phyloP scores from a whole-genome alignment of 2,113 vertebrate genomes.

The Nansenia antarctica region DNA sequence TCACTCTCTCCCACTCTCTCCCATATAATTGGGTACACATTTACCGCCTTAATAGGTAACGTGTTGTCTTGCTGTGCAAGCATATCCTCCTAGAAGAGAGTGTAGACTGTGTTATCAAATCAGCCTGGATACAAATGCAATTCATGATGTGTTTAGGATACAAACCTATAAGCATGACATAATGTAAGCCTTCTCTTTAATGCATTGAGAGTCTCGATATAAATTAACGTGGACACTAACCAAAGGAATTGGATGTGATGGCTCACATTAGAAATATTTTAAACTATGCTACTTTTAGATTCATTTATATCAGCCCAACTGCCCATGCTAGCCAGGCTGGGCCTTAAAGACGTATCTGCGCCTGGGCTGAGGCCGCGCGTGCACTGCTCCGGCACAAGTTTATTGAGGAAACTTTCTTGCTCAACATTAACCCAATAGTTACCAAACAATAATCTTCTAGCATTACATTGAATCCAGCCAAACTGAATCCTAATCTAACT shows the following conservation, averaged over 20 bases:
- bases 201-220: neutral
- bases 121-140: neutral
- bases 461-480: neutral
- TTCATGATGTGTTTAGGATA: neutral
- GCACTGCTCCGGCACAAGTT: slow-evolving; percentile 36
- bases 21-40: neutral
- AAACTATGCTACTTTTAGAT: neutral
- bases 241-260: neutral
- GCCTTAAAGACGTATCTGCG: slow-evolving; percentile 18
- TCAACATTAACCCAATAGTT: slow-evolving; percentile 60
- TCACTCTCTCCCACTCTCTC: neutral
- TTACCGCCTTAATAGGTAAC: neutral
- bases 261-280: neutral
- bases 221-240: neutral
- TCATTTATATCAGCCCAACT: neutral
- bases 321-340: neutral
- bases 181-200: neutral
- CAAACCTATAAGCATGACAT: neutral
- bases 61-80: neutral
- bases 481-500: neutral
- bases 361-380: slow-evolving; percentile 35
- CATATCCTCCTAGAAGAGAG: neutral
- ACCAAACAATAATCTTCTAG: slow-evolving; percentile 38
- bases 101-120: neutral
- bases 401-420: slow-evolving; percentile 28